A percentile compares a stretch with the other conserved stretches of the same genome.
These are phyloP conservation scores for Penelope pileata DNA, from an alignment of 2,113 vertebrate species.

Conservation along the genomic window DNA sequence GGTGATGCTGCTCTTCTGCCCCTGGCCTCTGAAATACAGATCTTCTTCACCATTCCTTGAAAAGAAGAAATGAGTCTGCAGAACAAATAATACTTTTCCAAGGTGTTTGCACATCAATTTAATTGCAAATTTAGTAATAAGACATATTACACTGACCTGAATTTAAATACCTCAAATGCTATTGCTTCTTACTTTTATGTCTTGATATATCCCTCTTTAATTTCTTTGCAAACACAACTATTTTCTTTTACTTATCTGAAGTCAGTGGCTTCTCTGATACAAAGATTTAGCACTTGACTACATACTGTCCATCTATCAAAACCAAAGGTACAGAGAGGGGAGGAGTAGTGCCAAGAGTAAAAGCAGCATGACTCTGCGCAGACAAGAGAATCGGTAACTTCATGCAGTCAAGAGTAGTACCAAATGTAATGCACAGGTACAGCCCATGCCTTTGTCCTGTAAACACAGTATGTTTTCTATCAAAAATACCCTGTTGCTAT, in stretches of 20 bases:
- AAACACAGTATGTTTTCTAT: background rate
- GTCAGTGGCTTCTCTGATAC: background rate
- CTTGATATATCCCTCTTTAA: background rate
- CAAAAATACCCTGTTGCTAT: background rate
- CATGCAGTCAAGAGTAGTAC: background rate
- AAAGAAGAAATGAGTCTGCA: background rate
- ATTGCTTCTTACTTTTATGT: background rate
- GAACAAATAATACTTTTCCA: background rate
- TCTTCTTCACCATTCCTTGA: background rate
- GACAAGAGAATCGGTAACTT: background rate
- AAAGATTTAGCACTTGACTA: background rate
- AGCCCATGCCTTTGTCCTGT: background rate
- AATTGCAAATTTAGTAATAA: background rate
- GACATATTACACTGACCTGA: background rate
- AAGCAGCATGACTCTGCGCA: background rate
- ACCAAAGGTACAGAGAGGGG: background rate
- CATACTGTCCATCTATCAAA: rapidly evolving
- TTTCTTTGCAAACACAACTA: background rate
- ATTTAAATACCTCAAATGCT: background rate
- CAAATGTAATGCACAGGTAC: background rate
- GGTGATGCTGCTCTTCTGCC: background rate
- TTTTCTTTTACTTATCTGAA: background rate
- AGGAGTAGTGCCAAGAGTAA: background rate
- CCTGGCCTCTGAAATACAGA: background rate
- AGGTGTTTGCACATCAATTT: background rate